These are phyloP conservation scores for Nannobrachium achirus DNA, from an alignment of 2,113 vertebrate species.

Conservation along the genomic window DNA sequence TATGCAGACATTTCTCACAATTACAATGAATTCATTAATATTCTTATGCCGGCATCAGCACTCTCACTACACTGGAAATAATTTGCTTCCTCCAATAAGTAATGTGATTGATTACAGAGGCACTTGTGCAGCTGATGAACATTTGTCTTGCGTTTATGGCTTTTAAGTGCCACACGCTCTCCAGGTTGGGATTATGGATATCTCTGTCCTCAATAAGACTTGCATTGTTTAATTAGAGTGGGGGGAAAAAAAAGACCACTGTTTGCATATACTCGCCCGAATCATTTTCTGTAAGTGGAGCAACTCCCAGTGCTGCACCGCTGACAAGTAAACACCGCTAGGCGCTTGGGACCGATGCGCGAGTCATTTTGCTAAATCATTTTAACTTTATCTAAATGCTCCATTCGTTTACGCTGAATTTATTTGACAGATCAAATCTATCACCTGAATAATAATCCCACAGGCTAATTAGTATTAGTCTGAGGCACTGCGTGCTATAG, in stretches of 20 bases:
- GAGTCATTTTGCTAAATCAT: slow-evolving; percentile 69
- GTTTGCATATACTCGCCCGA: slow-evolving; percentile 62
- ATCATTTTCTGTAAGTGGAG: slow-evolving; percentile 68
- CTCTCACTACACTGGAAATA: slow-evolving; percentile 68
- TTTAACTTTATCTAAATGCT: slow-evolving; percentile 77
- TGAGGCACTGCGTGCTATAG: slow-evolving; percentile 30
- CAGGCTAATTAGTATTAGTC: slow-evolving; percentile 68
- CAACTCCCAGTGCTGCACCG: slow-evolving; percentile 60
- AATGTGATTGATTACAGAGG: slow-evolving; percentile 72
- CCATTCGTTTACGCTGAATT: slow-evolving; percentile 67
- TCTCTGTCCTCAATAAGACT: slow-evolving; percentile 66
- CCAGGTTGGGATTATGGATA: slow-evolving; percentile 72
- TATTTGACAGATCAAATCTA: slow-evolving; percentile 69
- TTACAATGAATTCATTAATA: slow-evolving; percentile 79
- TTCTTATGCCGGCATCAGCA: slow-evolving; percentile 75
- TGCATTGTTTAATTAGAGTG: slow-evolving; percentile 74
- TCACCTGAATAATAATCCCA: slow-evolving; percentile 70
- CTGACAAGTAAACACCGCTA: slow-evolving; percentile 51
- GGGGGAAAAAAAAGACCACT: slow-evolving; percentile 41
- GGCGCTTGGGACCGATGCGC: slow-evolving; percentile 55
- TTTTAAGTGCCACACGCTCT: slow-evolving; percentile 65
- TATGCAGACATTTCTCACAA: slow-evolving; percentile 63
- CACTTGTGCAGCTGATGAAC: slow-evolving; percentile 75
- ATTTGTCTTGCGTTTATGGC: slow-evolving; percentile 79
- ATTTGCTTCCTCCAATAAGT: slow-evolving; percentile 67